phyloP scores from a whole-genome alignment of 1,140 invertebrate genomes.

The Lordiphosa clarofinis region DNA sequence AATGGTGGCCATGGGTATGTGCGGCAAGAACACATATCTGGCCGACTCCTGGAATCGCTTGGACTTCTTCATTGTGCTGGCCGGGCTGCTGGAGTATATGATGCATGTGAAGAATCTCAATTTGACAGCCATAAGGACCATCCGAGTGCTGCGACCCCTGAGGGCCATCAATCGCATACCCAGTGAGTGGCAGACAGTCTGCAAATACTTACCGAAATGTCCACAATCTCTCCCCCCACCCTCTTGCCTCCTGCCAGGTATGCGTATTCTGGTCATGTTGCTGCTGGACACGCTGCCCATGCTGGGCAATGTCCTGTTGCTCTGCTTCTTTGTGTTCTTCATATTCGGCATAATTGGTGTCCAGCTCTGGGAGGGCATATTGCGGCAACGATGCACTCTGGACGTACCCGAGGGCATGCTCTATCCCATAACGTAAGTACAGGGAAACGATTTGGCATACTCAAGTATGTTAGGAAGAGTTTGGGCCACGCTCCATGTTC shows the following conservation, averaged over 20 bases:
- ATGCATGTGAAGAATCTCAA: conserved; percentile 98
- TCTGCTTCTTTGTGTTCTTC: conserved; percentile 99
- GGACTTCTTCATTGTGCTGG: conserved; percentile 98
- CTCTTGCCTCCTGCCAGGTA: conserved; percentile 85
- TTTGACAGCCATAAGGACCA: conserved; percentile 98
- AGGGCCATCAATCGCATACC: conserved; percentile 99
- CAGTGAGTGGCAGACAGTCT: conserved; percentile 86
- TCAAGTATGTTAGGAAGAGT: too few species aligned
- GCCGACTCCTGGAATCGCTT: conserved; percentile 99
- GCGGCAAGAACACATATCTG: conserved; percentile 95
- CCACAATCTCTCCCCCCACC: neutral
- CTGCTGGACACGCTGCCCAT: conserved; percentile 99
- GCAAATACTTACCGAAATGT: neutral
- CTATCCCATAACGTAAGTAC: conserved; percentile 86
- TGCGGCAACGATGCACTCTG: conserved; percentile 95
- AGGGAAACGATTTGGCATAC: neutral
- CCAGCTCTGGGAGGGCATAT: conserved; percentile 98
- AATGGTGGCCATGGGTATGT: conserved; percentile 99
- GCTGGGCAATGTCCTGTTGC: conserved; percentile 98
- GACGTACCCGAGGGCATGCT: conserved; percentile 84
- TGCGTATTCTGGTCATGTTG: conserved; percentile 98
- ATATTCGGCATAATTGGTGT: conserved; percentile 99
- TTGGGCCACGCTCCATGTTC: neutral
- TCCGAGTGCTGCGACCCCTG: conserved; percentile 96
- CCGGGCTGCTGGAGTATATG: conserved; percentile 96